Evolutionary conservation across 2,113 vertebrate species (phyloP).

Genomic region (Hippocampus zosterae): DNA sequence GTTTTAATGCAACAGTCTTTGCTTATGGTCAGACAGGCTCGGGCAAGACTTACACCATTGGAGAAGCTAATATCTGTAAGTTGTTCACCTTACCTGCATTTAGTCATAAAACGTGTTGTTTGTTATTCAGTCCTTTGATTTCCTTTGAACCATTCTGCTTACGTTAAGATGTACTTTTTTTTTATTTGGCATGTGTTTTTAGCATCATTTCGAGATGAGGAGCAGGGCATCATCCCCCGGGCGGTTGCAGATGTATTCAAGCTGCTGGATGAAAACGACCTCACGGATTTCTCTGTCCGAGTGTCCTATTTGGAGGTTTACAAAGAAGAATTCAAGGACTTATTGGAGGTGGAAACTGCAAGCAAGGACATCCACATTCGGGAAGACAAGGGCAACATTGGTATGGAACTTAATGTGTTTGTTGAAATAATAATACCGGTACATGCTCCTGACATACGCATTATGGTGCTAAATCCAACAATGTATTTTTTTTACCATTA

Average conservation of each 20-base stretch:
- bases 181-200: background rate
- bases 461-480: too few relatives aligned
- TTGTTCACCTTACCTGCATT: constrained; percentile 20
- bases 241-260: constrained; percentile 93
- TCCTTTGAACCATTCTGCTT: background rate
- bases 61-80: constrained; percentile 91
- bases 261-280: constrained; percentile 92
- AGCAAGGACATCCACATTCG: constrained; percentile 93
- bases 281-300: constrained; percentile 84
- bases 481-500: too few relatives aligned
- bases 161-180: background rate
- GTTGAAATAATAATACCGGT: too few relatives aligned
- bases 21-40: constrained; percentile 94
- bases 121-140: background rate
- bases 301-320: constrained; percentile 97
- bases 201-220: constrained; percentile 90
- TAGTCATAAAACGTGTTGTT: background rate
- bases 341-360: constrained; percentile 90
- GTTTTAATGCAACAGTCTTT: constrained; percentile 91
- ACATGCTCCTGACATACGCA: too few relatives aligned
- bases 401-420: constrained; percentile 63
- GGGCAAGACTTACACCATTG: constrained; percentile 93
- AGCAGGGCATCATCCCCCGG: constrained; percentile 91
- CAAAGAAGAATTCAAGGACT: constrained; percentile 93
- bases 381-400: constrained; percentile 93